Evolutionary conservation across 2,797 vertebrate species (phyloP).

Genomic region (Todus mexicanus): DNA sequence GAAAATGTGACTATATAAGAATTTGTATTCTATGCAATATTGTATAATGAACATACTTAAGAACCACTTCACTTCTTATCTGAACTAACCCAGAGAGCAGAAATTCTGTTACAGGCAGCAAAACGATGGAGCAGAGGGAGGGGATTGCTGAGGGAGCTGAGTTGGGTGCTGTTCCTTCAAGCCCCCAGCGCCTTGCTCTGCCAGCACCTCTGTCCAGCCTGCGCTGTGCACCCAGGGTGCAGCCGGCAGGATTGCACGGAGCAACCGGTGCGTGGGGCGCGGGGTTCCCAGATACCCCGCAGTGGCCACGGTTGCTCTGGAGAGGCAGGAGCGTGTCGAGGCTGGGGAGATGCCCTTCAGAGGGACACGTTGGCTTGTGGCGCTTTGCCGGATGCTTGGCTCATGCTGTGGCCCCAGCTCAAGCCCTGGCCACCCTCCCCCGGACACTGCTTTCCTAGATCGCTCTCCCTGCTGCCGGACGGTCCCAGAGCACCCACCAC

Average conservation of each 20-base stretch:
- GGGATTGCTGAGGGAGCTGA: not conserved
- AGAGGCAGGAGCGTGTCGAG: not conserved
- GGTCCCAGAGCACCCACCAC: not conserved
- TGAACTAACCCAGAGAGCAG: not conserved
- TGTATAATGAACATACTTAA: not conserved
- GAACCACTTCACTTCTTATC: not conserved
- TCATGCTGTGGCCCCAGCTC: rapidly evolving
- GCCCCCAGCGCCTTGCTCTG: rapidly evolving
- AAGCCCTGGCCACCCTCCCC: not conserved
- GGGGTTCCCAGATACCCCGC: not conserved
- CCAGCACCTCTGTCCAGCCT: not conserved
- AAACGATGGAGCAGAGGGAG: not conserved
- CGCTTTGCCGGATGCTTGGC: not conserved
- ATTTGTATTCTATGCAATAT: too few species aligned
- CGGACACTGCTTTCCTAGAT: not conserved
- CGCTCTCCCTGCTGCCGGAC: not conserved
- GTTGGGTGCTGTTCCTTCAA: not conserved
- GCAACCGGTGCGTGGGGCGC: not conserved
- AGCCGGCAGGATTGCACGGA: not conserved
- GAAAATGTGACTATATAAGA: not conserved
- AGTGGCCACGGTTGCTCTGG: rapidly evolving
- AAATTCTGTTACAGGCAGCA: not conserved
- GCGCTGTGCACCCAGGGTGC: not conserved
- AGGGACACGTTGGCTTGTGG: rapidly evolving
- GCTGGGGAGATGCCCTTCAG: not conserved